Percentiles rank a stretch among this genome's conserved stretches.
phyloP scores from a whole-genome alignment of 2,888 invertebrate species.

The Argyra leucocephala region DNA sequence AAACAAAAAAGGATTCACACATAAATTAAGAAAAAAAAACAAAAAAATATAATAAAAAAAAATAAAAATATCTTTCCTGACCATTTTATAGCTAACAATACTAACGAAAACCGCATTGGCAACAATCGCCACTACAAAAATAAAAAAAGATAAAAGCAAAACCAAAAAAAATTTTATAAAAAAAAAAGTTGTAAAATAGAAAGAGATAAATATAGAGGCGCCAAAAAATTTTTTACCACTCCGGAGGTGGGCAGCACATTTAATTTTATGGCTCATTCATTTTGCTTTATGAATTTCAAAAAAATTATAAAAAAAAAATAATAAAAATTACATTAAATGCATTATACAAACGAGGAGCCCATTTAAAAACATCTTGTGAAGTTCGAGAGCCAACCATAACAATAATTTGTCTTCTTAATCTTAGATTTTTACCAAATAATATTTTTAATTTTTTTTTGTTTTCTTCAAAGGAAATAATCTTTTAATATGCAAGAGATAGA shows the following conservation, averaged over 20 bases:
- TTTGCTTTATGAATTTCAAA: background rate
- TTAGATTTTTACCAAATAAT: too few relatives aligned
- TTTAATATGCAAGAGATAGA: too few relatives aligned
- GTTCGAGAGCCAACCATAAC: too few relatives aligned
- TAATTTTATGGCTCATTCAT: background rate
- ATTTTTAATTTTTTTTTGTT: too few relatives aligned
- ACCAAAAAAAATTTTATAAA: too few relatives aligned
- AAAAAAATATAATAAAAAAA: too few relatives aligned
- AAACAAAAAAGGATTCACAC: too few relatives aligned
- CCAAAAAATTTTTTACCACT: slow-evolving; percentile 2
- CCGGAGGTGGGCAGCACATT: background rate
- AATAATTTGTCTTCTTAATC: too few relatives aligned
- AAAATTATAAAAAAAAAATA: background rate
- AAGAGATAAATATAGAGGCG: background rate
- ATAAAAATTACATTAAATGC: background rate
- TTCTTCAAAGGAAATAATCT: too few relatives aligned
- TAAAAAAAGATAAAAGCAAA: background rate
- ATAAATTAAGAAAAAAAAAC: too few relatives aligned
- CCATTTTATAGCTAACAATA: too few relatives aligned
- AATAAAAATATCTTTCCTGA: background rate
- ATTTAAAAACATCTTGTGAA: too few relatives aligned
- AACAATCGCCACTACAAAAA: background rate
- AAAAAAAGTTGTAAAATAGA: background rate
- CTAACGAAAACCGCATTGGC: background rate
- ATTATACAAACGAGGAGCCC: background rate